Evolutionary conservation across 2,888 invertebrate genomes (phyloP).

Genomic region (Monochamus alternatus): DNA sequence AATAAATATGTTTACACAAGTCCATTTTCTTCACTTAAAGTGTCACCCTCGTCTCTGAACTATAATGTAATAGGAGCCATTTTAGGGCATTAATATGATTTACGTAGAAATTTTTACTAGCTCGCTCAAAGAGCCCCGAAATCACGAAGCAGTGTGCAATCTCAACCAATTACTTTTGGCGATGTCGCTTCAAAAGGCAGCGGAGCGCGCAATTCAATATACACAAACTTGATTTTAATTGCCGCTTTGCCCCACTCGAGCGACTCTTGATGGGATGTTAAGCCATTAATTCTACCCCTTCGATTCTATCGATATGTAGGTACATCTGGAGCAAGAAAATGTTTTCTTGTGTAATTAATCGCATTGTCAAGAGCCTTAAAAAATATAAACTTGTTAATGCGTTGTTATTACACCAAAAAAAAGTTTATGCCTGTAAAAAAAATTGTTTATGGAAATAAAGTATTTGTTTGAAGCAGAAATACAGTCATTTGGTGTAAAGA

Average conservation of each 20-base stretch:
- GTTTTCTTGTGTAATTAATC: too few species aligned
- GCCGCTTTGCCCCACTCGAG: background rate
- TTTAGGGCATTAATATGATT: slow-evolving; percentile 37
- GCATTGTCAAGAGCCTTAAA: too few species aligned
- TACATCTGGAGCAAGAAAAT: background rate
- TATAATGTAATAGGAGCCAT: background rate
- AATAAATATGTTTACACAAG: too few species aligned
- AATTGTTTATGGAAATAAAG: too few species aligned
- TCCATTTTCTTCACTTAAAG: too few species aligned
- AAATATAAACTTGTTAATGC: too few species aligned
- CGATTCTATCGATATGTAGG: background rate
- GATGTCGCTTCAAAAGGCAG: slow-evolving; percentile 26
- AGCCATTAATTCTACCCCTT: background rate
- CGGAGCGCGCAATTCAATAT: slow-evolving; percentile 9
- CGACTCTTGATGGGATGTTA: background rate
- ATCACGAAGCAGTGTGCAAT: slow-evolving; percentile 21
- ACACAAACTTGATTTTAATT: slow-evolving; percentile 3
- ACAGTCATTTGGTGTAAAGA: too few species aligned
- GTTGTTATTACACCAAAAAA: too few species aligned
- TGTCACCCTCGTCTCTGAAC: too few species aligned
- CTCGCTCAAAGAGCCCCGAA: slow-evolving; percentile 16
- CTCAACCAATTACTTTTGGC: slow-evolving; percentile 34
- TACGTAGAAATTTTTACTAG: slow-evolving; percentile 33
- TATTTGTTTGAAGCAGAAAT: too few species aligned
- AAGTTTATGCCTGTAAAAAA: too few species aligned